Conservation (phyloP, 2,888 invertebrate genomes). For the Dasypolia templi region DNA sequence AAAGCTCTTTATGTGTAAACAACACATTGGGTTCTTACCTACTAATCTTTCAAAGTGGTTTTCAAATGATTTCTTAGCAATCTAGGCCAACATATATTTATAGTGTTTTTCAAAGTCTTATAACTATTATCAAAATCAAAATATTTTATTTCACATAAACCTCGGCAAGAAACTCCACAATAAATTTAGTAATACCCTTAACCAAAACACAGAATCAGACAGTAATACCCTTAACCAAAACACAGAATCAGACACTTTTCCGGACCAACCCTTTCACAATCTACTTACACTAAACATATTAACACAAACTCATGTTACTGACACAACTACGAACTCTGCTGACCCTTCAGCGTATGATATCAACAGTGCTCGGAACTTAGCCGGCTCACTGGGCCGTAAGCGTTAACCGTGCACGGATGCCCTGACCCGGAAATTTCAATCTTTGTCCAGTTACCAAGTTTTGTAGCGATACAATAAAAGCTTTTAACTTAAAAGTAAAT, state of each 20-base stretch:
- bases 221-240: background rate
- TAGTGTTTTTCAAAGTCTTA: background rate
- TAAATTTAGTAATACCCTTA: too few relatives aligned
- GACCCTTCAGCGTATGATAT: constrained; percentile 42
- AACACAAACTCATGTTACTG: constrained; percentile 1
- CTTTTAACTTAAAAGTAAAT: constrained; percentile 27
- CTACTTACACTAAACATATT: background rate
- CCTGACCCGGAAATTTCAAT: constrained; percentile 60
- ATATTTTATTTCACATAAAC: too few relatives aligned
- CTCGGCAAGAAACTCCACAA: too few relatives aligned
- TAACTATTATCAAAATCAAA: too few relatives aligned
- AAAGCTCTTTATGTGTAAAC: background rate
- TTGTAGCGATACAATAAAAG: constrained; percentile 42
- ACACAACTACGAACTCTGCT: constrained; percentile 20
- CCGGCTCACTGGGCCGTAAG: constrained; percentile 51
- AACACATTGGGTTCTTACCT: background rate
- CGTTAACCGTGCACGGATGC: constrained; percentile 46
- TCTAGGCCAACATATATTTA: background rate
- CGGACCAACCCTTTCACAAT: background rate
- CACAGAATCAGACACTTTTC: background rate
- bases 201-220: too few relatives aligned
- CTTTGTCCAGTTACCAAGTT: constrained; percentile 57
- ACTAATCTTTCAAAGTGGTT: background rate
- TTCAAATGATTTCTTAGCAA: background rate
- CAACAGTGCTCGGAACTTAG: constrained; percentile 51